Conservation (phyloP, 2,888 invertebrate species). For the Tetranychus piercei region DNA sequence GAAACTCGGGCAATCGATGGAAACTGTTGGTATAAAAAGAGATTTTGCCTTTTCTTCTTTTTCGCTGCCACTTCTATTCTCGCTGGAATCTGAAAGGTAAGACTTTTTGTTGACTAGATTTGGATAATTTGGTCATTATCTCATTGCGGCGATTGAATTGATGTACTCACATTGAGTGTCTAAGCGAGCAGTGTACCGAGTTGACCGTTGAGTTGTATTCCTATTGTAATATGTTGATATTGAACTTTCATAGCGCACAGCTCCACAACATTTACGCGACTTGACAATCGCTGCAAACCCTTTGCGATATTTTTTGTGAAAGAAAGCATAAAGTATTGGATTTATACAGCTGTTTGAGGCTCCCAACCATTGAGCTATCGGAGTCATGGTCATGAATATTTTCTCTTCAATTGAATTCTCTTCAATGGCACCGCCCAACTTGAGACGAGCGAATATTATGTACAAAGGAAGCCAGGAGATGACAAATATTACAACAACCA, state of each 20-base stretch:
- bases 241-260: constrained; percentile 20
- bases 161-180: constrained; percentile 25
- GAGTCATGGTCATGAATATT: constrained; percentile 42
- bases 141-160: constrained; percentile 13
- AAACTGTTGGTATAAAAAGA: too few species aligned
- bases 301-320: constrained; percentile 72
- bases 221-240: constrained; percentile 12
- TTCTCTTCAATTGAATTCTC: constrained; percentile 22
- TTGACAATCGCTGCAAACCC: constrained; percentile 74
- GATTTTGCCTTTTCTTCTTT: too few species aligned
- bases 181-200: constrained; percentile 19
- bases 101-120: not conserved
- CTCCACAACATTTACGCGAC: constrained; percentile 48
- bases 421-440: constrained; percentile 27
- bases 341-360: constrained; percentile 88
- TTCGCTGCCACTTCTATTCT: too few species aligned
- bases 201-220: constrained; percentile 20
- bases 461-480: constrained; percentile 35
- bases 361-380: constrained; percentile 63
- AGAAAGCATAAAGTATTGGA: constrained; percentile 79
- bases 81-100: not conserved
- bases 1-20: too few species aligned
- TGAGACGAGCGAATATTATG: constrained; percentile 29
- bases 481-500: constrained; percentile 33
- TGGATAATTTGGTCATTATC: not conserved